A percentile compares a stretch with the other conserved stretches of the same genome.
phyloP scores from a whole-genome alignment of 1,140 invertebrate genomes.

The Copidosoma floridanum region DNA sequence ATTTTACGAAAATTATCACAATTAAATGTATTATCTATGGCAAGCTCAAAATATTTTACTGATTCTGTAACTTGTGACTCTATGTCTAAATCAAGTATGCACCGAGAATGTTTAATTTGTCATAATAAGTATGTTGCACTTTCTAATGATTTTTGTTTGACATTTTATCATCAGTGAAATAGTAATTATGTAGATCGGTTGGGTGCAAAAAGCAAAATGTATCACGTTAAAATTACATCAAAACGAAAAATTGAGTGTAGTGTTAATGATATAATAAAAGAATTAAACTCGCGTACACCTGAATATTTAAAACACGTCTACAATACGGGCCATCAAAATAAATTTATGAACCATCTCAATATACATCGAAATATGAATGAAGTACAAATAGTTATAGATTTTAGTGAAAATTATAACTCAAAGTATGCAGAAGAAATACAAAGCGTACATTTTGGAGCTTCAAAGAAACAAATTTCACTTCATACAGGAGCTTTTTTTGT shows the following conservation, averaged over 20 bases:
- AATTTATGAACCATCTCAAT: constrained; percentile 34
- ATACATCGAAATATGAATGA: constrained; percentile 37
- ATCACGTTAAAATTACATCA: constrained; percentile 17
- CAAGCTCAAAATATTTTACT: constrained; percentile 23
- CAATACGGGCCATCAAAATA: constrained; percentile 38
- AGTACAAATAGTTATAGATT: constrained; percentile 42
- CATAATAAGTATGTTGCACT: constrained; percentile 11
- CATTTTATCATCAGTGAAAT: constrained; percentile 21
- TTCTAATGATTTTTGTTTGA: background rate
- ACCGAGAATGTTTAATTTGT: constrained; percentile 22
- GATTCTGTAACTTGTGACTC: constrained; percentile 16
- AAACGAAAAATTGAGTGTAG: constrained; percentile 14
- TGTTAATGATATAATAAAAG: constrained; percentile 14
- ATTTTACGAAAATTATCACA: too few relatives aligned
- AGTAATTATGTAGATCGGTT: constrained; percentile 1
- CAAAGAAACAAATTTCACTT: constrained; percentile 38
- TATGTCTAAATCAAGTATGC: constrained; percentile 21
- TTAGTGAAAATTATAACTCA: constrained; percentile 43
- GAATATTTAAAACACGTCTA: constrained; percentile 33
- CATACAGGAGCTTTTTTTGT: constrained; percentile 42
- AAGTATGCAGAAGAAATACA: constrained; percentile 46
- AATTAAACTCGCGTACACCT: constrained; percentile 15
- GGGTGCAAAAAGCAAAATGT: constrained; percentile 9
- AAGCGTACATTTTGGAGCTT: constrained; percentile 39
- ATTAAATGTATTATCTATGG: constrained; percentile 18